These are phyloP conservation scores for Poeciliopsis paucimaculata DNA, from an alignment of 2,797 vertebrate species.

Conservation along the genomic window DNA sequence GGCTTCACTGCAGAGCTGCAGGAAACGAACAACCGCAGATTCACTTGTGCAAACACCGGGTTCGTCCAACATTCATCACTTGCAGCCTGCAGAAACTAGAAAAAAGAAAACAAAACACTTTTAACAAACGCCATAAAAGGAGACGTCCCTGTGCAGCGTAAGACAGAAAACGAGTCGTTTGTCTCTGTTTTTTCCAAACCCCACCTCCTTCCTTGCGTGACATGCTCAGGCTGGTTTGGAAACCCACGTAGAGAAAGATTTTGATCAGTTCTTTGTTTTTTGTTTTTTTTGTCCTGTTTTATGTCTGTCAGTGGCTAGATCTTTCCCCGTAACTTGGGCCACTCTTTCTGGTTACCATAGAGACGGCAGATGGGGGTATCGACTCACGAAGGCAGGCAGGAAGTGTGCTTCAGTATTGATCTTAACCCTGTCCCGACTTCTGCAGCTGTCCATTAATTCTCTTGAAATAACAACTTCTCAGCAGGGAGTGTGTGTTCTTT, in stretches of 20 bases:
- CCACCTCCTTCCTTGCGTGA: background rate
- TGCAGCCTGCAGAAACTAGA: conserved; percentile 30
- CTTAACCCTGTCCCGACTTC: conserved; percentile 49
- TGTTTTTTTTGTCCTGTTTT: background rate
- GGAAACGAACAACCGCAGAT: conserved; percentile 31
- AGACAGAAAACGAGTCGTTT: conserved; percentile 27
- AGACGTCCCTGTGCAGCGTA: background rate
- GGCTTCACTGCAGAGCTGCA: conserved; percentile 8
- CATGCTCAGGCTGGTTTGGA: conserved; percentile 42
- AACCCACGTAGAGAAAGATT: conserved; percentile 28
- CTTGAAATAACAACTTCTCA: conserved; percentile 57
- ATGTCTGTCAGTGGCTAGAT: background rate
- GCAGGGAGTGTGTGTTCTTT: conserved; percentile 57
- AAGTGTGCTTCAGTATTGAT: conserved; percentile 70
- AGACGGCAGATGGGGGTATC: conserved; percentile 67
- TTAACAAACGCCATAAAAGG: conserved; percentile 43
- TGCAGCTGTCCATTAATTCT: conserved; percentile 57
- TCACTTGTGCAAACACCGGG: conserved; percentile 50
- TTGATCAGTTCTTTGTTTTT: background rate
- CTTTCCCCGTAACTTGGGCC: conserved; percentile 38
- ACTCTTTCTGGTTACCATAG: conserved; percentile 72
- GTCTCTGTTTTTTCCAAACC: conserved; percentile 1
- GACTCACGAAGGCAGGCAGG: conserved; percentile 65
- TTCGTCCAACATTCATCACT: conserved; percentile 48
- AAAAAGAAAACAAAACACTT: conserved; percentile 41